phyloP scores from a whole-genome alignment of 2,888 invertebrate species.

The Hyalella azteca region DNA sequence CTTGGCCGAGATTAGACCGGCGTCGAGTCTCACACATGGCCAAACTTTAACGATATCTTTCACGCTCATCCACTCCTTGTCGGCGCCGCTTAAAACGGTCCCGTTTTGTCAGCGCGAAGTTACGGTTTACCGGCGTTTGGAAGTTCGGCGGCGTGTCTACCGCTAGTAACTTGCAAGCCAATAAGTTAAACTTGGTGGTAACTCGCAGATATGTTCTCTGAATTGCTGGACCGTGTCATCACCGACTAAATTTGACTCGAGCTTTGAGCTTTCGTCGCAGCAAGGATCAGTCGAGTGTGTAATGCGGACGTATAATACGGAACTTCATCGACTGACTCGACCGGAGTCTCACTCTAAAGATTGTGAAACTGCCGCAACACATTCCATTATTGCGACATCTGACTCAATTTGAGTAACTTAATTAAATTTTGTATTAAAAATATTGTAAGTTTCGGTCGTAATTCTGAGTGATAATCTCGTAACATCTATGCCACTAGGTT shows the following conservation, averaged over 20 bases:
- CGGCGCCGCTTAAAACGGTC: neutral
- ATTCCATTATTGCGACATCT: too few relatives aligned
- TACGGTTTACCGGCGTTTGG: neutral
- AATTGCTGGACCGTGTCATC: neutral
- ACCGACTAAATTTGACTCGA: constrained; percentile 1
- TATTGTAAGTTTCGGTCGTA: too few relatives aligned
- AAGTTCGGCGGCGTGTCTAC: constrained; percentile 18
- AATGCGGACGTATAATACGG: too few relatives aligned
- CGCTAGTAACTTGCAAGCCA: neutral
- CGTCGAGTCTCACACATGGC: neutral
- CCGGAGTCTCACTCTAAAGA: too few relatives aligned
- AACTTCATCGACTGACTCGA: too few relatives aligned
- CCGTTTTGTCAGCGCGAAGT: neutral
- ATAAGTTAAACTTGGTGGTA: constrained; percentile 11
- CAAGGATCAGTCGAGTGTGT: neutral
- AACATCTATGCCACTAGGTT: too few relatives aligned
- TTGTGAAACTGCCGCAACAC: too few relatives aligned
- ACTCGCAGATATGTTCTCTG: neutral
- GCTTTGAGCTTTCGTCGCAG: neutral
- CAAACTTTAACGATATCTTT: neutral
- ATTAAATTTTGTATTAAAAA: too few relatives aligned
- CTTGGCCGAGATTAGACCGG: neutral
- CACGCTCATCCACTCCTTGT: neutral
- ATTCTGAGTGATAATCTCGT: too few relatives aligned
- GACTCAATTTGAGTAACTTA: too few relatives aligned